Evolutionary conservation across 2,113 vertebrate species (phyloP), one percentile per base, ranked within the genome.

Genomic region (Stomatorhinus ivindoensis): DNA sequence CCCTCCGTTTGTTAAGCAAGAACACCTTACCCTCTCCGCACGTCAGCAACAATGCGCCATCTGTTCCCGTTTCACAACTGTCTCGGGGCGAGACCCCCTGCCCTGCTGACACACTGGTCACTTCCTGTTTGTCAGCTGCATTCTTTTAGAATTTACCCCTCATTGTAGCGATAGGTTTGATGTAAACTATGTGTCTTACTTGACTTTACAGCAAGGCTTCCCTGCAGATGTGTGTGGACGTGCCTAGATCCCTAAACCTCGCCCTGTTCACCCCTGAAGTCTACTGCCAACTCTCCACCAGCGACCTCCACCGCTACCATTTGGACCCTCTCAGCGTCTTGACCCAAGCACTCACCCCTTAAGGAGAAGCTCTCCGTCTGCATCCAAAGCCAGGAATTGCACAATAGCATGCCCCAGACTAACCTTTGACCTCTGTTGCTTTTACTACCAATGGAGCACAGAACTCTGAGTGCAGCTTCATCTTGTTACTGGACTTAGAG

Each of bases 141-240:
- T 44, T 44, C 42, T 42, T 44, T 44, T 44, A 44, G 42, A 44
- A 44, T 44, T 5, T 5, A 44, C 42, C 42, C 42, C 42, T 44
- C 42, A 35, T n/a, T 84, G 42, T 84, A n/a, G 3, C 10, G 21
- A 24, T 47, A 47, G 1, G 13, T 24, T 44, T 47, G 7, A 17
- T 46, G 44, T 84, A 47, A 9, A 47, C 15, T 58, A n/a, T 47
- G 15, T 46, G 4, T 84, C 6, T 44, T 84, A 50, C 61, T 44
- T 89, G 65, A 10, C 82, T 90, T 27, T 85, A 9, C 92, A 94
- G 92, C 31, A 94, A 91, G 2, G 51, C 73, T 0, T 89, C 92
- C 5, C 91, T 97, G 73, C 94, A 95, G 92, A 96, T 96, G 89
- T 96, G 96, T 91, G 53, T 94, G 15, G 95, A 94, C 10, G 92